Evolutionary conservation across 2,797 vertebrate genomes (phyloP).

Genomic region (Pelodytes ibericus): DNA sequence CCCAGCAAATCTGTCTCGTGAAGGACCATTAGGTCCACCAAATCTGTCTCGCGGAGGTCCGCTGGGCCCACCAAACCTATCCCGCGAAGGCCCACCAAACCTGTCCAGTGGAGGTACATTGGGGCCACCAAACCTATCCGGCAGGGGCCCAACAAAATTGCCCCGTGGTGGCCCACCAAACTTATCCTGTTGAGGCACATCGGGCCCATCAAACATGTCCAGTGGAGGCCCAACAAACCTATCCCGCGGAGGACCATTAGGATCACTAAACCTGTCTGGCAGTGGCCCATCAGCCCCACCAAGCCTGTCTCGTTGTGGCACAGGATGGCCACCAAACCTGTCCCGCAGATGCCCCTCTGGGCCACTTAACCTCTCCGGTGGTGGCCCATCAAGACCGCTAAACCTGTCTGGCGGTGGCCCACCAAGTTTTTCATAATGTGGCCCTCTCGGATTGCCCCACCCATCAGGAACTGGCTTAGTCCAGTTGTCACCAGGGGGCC

Average conservation of each 20-base stretch:
- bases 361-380: not conserved
- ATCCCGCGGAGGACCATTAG: not conserved
- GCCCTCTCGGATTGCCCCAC: not conserved
- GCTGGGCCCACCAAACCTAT: not conserved
- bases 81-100: not conserved
- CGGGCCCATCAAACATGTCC: slow-evolving; percentile 1
- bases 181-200: not conserved
- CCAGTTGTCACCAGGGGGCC: not conserved
- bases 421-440: not conserved
- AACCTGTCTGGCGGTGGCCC: not conserved
- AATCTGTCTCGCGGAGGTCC: not conserved
- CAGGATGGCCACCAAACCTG: not conserved
- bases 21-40: not conserved
- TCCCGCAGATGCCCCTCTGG: not conserved
- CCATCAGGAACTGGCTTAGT: not conserved
- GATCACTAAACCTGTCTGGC: not conserved
- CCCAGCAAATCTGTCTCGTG: not conserved
- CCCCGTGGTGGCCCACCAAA: slow-evolving; percentile 4
- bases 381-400: not conserved
- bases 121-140: slow-evolving; percentile 6
- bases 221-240: not conserved
- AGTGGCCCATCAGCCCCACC: not conserved
- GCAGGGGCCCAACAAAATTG: slow-evolving; percentile 1
- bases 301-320: not conserved
- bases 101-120: not conserved